These are phyloP conservation scores for Nemapogon koenigi DNA, from an alignment of 2,888 invertebrate genomes.

Conservation along the genomic window DNA sequence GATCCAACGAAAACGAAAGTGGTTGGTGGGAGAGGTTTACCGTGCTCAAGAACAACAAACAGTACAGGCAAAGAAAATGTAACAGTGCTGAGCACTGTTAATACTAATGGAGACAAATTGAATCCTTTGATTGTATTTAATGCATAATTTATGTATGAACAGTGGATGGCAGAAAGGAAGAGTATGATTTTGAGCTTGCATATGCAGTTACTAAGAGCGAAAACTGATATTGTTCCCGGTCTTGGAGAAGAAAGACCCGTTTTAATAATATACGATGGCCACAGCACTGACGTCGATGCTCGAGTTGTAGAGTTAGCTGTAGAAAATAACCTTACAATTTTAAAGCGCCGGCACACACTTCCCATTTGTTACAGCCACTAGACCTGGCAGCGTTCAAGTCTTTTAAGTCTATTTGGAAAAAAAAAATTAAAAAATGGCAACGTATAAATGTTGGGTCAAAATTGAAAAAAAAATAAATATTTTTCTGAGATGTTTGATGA, in stretches of 20 bases:
- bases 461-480: conserved; percentile 10
- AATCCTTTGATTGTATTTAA: conserved; percentile 18
- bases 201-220: conserved; percentile 16
- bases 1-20: background rate
- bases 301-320: conserved; percentile 16
- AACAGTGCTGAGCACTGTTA: conserved; percentile 16
- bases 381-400: conserved; percentile 15
- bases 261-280: conserved; percentile 25
- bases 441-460: background rate
- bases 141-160: conserved; percentile 19
- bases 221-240: conserved; percentile 21
- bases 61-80: conserved; percentile 7
- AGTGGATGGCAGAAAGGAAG: conserved; percentile 19
- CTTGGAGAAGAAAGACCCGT: conserved; percentile 23
- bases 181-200: conserved; percentile 21
- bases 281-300: conserved; percentile 20
- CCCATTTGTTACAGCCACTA: conserved; percentile 21
- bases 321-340: conserved; percentile 19
- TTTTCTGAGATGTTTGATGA: conserved; percentile 12
- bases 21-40: background rate
- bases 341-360: conserved; percentile 26
- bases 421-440: background rate
- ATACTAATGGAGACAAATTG: conserved; percentile 16
- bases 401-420: background rate
- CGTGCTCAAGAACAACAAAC: background rate